A percentile compares a stretch with the other conserved stretches of the same genome.
These are phyloP conservation scores for Phymastichus coffea DNA, from an alignment of 1,140 invertebrate genomes.

Conservation along the genomic window DNA sequence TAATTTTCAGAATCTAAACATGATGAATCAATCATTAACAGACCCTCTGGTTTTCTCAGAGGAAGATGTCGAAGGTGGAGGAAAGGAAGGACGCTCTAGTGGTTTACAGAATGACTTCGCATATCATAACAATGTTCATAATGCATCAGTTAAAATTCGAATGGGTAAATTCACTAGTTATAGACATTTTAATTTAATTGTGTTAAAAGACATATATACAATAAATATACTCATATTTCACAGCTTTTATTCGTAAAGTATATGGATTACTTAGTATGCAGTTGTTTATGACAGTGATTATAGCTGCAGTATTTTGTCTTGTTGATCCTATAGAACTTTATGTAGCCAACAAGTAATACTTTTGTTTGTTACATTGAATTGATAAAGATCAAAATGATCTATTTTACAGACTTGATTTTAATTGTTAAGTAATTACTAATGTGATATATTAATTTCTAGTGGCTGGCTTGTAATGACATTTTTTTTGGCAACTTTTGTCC, in stretches of 20 bases:
- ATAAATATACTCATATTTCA: slow-evolving; percentile 24
- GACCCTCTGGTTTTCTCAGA: slow-evolving; percentile 58
- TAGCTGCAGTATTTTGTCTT: slow-evolving; percentile 66
- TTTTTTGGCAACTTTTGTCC: slow-evolving; percentile 61
- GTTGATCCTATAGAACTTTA: slow-evolving; percentile 64
- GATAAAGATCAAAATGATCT: neutral
- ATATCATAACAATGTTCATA: slow-evolving; percentile 68
- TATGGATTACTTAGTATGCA: slow-evolving; percentile 77
- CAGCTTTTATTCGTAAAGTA: slow-evolving; percentile 79
- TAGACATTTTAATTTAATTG: neutral
- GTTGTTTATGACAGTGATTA: slow-evolving; percentile 68
- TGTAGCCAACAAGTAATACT: slow-evolving; percentile 67
- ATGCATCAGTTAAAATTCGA: slow-evolving; percentile 65
- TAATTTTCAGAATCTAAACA: no score
- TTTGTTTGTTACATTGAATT: neutral
- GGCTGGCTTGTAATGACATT: slow-evolving; percentile 64
- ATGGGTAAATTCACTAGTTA: slow-evolving; percentile 52
- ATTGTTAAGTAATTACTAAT: slow-evolving; percentile 13
- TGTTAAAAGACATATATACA: neutral
- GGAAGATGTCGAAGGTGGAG: slow-evolving; percentile 63
- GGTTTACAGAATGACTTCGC: slow-evolving; percentile 66
- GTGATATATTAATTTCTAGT: slow-evolving; percentile 55
- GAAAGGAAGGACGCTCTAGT: slow-evolving; percentile 50
- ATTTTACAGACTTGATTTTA: no score
- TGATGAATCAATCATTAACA: neutral